Evolutionary conservation across 2,888 invertebrate species (phyloP), one percentile per base, ranked within the genome.

Genomic region (Gerris lacustris): DNA sequence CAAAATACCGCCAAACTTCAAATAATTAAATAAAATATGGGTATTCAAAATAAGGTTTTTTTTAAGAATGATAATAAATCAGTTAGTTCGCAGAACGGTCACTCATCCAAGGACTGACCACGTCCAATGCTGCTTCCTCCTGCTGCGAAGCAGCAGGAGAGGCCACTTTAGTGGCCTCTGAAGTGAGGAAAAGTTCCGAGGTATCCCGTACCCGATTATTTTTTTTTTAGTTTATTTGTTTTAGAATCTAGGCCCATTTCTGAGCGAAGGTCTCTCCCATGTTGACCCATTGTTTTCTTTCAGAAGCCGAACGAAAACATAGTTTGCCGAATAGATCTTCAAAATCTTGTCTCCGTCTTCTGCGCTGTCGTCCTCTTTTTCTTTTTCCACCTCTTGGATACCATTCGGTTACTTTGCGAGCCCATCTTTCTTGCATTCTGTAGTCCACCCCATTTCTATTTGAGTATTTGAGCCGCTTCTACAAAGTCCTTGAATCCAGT

Each of bases 201-300:
- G n/a, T n/a, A n/a, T n/a, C n/a, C n/a, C n/a, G n/a, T n/a, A n/a
- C n/a, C n/a, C n/a, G n/a, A 47, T 47, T 47, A 7, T 7, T 47
- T 47, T 7, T 7, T 47, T 47, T 47, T 47, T 7, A 47, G 11
- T 64, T 64, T 64, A 17, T 64, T 64, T 31, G n/a, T 17, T 64
- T 64, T 15, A 7, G 64, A 64, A 15, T 11, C 17, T 64, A 64
- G 64, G 64, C 64, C 64, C 64, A 64, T 31, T 11, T 11, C 64
- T 64, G 64, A 17, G 64, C 64, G n/a, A 17, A 64, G 17, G 64
- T 17, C 64, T 64, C 64, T 64, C 64, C 64, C 64, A 11, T 17
- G 9, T 17, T 31, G 6, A 64, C n/a, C 64, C 64, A 64, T 64
- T 64, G 6, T 64, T 31, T 64, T 17, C 64, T 64, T 11, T 64